Evolutionary conservation across 2,888 invertebrate genomes (phyloP).

Genomic region (Cheilosia soror): DNA sequence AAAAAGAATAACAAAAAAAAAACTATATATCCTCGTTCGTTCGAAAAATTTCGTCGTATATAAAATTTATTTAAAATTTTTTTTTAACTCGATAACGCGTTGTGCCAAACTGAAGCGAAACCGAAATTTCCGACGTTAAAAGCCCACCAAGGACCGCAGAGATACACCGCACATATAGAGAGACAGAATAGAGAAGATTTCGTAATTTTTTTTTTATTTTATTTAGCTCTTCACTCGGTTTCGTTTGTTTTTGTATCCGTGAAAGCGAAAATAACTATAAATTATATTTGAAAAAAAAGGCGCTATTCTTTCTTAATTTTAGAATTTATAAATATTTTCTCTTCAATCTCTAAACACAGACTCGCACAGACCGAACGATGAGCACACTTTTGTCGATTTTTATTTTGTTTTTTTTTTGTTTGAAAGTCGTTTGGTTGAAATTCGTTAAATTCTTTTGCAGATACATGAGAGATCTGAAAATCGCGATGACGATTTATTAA

Average conservation of each 20-base stretch:
- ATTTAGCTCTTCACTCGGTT: constrained; percentile 19
- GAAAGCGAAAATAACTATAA: constrained; percentile 68
- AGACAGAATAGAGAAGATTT: constrained; percentile 51
- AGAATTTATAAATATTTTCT: constrained; percentile 54
- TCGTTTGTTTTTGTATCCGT: constrained; percentile 54
- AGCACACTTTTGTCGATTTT: constrained; percentile 53
- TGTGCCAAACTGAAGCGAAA: constrained; percentile 68
- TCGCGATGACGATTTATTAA: constrained; percentile 16
- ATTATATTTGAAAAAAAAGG: constrained; percentile 55
- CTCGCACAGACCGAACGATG: constrained; percentile 26
- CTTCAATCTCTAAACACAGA: constrained; percentile 24
- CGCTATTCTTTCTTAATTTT: constrained; percentile 59
- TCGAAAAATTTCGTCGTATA: constrained; percentile 49
- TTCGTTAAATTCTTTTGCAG: constrained; percentile 50
- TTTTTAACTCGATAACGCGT: constrained; percentile 69
- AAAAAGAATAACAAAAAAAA: constrained; percentile 10
- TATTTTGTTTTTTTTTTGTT: constrained; percentile 17
- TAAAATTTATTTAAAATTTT: constrained; percentile 17
- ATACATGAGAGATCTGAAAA: constrained; percentile 21
- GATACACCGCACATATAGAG: constrained; percentile 34
- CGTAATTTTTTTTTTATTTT: constrained; percentile 61
- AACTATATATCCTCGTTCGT: constrained; percentile 57
- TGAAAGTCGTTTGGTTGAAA: constrained; percentile 50
- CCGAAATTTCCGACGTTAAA: constrained; percentile 57
- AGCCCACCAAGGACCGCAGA: constrained; percentile 44